Conservation (phyloP, 1,140 invertebrate species). For the Drosophila lini region DNA sequence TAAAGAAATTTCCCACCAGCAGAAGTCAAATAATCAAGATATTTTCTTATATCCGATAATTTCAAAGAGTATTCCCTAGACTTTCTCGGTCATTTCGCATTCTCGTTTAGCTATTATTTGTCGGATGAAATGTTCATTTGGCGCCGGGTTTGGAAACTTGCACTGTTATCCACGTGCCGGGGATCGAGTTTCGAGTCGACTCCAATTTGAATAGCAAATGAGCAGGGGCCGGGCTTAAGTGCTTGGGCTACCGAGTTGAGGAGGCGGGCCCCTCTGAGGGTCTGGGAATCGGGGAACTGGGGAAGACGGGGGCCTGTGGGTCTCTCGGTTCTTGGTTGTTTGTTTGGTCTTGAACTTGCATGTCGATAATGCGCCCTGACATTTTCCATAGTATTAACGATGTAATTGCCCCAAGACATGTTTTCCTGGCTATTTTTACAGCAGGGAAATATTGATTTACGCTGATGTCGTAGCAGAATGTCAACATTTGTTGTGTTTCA, state of each 20-base stretch:
- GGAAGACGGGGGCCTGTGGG: conserved; percentile 4
- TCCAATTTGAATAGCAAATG: conserved; percentile 78
- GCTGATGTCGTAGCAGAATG: conserved; percentile 16
- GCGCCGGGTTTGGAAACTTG: conserved; percentile 28
- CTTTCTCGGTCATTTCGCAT: neutral
- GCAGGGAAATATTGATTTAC: conserved; percentile 31
- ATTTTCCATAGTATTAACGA: conserved; percentile 38
- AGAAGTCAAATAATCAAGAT: neutral
- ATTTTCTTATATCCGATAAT: neutral
- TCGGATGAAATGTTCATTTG: conserved; percentile 33
- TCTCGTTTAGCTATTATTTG: conserved; percentile 12
- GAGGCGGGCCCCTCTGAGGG: neutral
- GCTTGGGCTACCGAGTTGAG: conserved; percentile 4
- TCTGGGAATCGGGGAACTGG: neutral
- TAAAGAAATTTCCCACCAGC: neutral
- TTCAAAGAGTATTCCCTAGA: conserved; percentile 11
- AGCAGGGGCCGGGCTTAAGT: conserved; percentile 42
- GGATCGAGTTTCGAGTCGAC: conserved; percentile 45
- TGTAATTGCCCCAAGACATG: conserved; percentile 41
- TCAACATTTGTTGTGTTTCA: conserved; percentile 14
- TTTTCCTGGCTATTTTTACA: conserved; percentile 26
- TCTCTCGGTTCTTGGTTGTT: conserved; percentile 21
- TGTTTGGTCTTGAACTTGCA: conserved; percentile 74
- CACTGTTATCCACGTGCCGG: conserved; percentile 35
- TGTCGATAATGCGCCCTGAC: conserved; percentile 67